Percentiles rank a stretch among this genome's conserved stretches.
Evolutionary conservation across 2,113 vertebrate genomes (phyloP).

Genomic region (Climacteris rufus): DNA sequence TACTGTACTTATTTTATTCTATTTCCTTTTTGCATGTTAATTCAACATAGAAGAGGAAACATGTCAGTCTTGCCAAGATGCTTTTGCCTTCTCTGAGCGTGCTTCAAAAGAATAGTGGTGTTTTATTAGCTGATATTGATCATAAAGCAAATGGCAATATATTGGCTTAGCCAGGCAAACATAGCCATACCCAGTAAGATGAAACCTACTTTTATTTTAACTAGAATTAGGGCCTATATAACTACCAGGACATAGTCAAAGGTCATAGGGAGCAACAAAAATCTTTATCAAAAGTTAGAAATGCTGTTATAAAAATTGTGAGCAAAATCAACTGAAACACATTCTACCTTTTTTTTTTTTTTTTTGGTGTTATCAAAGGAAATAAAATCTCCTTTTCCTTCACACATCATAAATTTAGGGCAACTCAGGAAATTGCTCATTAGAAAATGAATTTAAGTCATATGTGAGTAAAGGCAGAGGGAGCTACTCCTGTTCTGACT

Average conservation of each 20-base stretch:
- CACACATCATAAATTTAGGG: slow-evolving; percentile 24
- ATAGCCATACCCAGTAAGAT: neutral
- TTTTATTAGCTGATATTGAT: slow-evolving; percentile 7
- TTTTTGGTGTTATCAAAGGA: slow-evolving; percentile 6
- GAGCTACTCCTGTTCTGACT: neutral
- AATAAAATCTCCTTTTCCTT: neutral
- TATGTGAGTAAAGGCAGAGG: slow-evolving; percentile 11
- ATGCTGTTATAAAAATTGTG: neutral
- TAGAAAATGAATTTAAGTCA: slow-evolving; percentile 43
- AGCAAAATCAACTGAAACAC: neutral
- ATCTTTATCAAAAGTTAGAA: neutral
- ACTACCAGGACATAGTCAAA: neutral
- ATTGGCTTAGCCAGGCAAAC: slow-evolving; percentile 19
- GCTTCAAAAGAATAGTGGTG: neutral
- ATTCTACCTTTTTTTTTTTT: neutral
- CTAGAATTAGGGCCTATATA: neutral
- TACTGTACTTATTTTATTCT: neutral
- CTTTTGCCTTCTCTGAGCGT: neutral
- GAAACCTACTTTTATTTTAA: slow-evolving; percentile 10
- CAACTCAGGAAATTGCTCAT: slow-evolving; percentile 38
- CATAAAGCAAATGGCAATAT: slow-evolving; percentile 23
- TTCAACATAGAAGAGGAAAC: neutral
- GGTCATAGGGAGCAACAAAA: neutral
- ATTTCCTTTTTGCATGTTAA: neutral
- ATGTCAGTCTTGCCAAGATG: neutral